A percentile compares a stretch with the other conserved stretches of the same genome.
Evolutionary conservation across 2,113 vertebrate genomes (phyloP).

Genomic region (Engraulis encrasicolus): DNA sequence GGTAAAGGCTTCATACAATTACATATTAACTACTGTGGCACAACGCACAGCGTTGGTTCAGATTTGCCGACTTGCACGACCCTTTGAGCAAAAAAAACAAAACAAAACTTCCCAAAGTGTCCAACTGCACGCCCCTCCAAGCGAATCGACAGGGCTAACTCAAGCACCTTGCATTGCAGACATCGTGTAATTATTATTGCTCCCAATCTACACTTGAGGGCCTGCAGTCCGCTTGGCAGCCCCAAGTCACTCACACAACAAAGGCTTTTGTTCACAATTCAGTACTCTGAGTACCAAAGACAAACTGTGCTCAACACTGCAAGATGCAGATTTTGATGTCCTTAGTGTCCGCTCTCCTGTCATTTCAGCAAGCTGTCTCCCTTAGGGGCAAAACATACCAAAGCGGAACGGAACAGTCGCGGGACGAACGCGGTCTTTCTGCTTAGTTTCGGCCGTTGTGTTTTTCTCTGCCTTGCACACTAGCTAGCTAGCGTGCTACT

Average conservation of each 20-base stretch:
- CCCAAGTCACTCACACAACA: neutral
- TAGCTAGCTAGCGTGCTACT: too few species aligned
- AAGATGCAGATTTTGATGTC: neutral
- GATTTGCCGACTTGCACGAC: neutral
- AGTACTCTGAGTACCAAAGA: neutral
- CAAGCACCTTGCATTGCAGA: neutral
- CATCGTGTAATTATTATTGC: neutral
- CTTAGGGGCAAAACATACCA: too few species aligned
- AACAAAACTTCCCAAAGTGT: neutral
- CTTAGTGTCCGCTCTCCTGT: neutral
- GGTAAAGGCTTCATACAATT: conserved; percentile 75
- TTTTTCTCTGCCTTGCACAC: too few species aligned
- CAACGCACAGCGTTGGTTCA: conserved; percentile 84
- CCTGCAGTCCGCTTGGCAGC: neutral
- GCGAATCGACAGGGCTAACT: neutral
- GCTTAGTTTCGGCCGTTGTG: too few species aligned
- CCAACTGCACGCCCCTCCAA: neutral
- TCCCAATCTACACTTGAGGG: neutral
- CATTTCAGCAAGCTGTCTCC: neutral
- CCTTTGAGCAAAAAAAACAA: neutral
- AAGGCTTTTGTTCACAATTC: neutral
- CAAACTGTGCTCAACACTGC: neutral
- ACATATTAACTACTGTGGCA: conserved; percentile 61
- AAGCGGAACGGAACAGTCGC: too few species aligned
- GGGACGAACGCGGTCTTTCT: too few species aligned